Evolutionary conservation across 2,113 vertebrate species (phyloP).

Genomic region (Mola mola): DNA sequence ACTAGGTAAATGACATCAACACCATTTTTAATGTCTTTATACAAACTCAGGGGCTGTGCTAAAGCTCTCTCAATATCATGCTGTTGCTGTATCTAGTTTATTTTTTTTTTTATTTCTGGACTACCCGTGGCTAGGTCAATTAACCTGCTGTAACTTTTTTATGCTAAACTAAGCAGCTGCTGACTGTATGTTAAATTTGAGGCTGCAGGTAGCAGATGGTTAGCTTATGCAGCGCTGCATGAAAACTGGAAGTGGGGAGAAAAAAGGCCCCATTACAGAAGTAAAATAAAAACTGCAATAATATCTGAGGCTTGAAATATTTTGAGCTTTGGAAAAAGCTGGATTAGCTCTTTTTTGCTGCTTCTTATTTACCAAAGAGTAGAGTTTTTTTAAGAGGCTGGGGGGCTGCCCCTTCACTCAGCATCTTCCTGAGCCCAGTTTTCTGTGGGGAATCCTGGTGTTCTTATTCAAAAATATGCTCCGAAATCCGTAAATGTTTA

Average conservation of each 20-base stretch:
- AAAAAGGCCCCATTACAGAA: too few species aligned
- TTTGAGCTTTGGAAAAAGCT: too few species aligned
- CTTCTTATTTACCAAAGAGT: too few species aligned
- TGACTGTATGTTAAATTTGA: not conserved
- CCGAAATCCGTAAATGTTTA: conserved; percentile 52
- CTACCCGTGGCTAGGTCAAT: not conserved
- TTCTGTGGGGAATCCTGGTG: conserved; percentile 1
- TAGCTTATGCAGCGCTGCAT: not conserved
- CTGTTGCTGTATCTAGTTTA: not conserved
- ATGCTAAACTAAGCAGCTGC: not conserved
- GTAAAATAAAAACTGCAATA: too few species aligned
- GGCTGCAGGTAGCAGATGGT: not conserved
- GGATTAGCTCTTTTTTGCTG: too few species aligned
- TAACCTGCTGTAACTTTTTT: not conserved
- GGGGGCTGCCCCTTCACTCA: not conserved
- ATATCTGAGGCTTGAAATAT: too few species aligned
- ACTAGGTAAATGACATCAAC: too few species aligned
- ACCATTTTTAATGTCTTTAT: too few species aligned
- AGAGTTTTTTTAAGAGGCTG: too few species aligned
- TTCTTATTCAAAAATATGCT: conserved; percentile 37
- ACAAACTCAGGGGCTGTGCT: too few species aligned
- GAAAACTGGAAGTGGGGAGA: not conserved
- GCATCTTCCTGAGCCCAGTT: not conserved
- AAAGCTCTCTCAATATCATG: not conserved
- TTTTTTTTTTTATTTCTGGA: conserved; percentile 1